Evolutionary conservation across 2,113 vertebrate species (phyloP), one percentile per base, ranked within the genome.

Genomic region (Chamaetylas fuelleborni): DNA sequence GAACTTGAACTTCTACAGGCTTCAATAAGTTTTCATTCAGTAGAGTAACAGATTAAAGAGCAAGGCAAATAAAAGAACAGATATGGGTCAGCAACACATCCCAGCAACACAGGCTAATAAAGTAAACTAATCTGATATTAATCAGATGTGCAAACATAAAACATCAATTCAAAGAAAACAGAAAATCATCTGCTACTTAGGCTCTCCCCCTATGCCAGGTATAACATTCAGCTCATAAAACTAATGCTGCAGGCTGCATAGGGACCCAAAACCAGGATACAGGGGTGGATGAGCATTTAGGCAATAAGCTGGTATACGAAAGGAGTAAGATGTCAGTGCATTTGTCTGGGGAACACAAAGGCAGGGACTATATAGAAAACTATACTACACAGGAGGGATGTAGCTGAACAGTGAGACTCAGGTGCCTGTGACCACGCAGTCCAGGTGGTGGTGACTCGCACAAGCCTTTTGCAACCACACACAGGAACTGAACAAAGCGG

Each of bases 1-100:
- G 86, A 95, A 95, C 79, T 19, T 96, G 94, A 93, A 43, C 86
- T 95, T 76, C 71, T 92, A 56, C 48, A 85, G 66, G 84, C 86
- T 97, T 90, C 85, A 90, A 0, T 86, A 95, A 47, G 8, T 70
- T 95, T 91, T 45, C 19, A 17, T 54, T 93, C 91, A 78, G 54
- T 66, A 73, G 62, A 61, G 19, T 7, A 81, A 45, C 34, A 43
- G 9, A 54, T 86, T 57, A 70, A 79, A 87, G 40, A 76, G 9
- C 45, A 93, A 92, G 84, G 60, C 33, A 86, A 92, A 67, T 9
- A 76, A 69, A 83, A 73, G 3, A 83, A 67, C 57, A 45, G 54
- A 43, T 60, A 73, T 4, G 8, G 67, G 50, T 84, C 81, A 92
- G 64, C 34, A 88, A 47, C 20, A 45, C n/a, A 67, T 84, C 31